Evolutionary conservation across 2,113 vertebrate species (phyloP), one percentile per base, ranked within the genome.

Genomic region (Amia ocellicauda): DNA sequence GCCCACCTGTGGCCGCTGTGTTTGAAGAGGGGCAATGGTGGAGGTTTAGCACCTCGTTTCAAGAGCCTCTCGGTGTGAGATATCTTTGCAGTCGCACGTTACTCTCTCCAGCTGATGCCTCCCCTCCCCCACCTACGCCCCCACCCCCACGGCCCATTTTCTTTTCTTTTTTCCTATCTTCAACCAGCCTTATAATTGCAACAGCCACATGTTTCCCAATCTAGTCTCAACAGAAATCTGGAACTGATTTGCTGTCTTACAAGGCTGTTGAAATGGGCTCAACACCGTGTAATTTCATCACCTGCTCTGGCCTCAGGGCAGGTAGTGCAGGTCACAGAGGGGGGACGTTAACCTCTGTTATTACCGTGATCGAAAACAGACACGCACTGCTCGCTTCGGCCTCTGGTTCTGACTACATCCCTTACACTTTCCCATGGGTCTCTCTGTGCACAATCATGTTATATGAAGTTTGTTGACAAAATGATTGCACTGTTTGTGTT

Each of bases 251-350:
- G 45, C 47, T 23, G 57, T 2, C 11, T 17, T 26, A 16, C 52
- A 55, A 27, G 50, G 41, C 29, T 29, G 14, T 45, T 28, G 24
- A 7, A 14, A 31, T n/a, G 47, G 28, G 28, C 14, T 20, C 36
- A 47, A 20, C 42, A 60, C 62, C 13, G 61, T 52, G 42, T 59
- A 24, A 66, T 67, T 69, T 67, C 59, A 60, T 66, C 71, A 74
- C 70, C 68, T 72, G 70, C 28, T 66, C 22, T 13, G 55, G 23
- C 64, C 67, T 19, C 13, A 22, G 47, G 41, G 52, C 40, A 56
- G 60, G 59, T 62, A 19, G 47, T 60, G 47, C 41, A 20, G 71
- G 74, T 56, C 50, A 23, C 40, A 23, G 57, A 36, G 19, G 10
- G 43, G 45, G 45, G 57, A 42, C 2, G 31, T 40, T 28, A 22